Conservation (phyloP, 2,797 vertebrate species). For the Spea hammondii region DNA sequence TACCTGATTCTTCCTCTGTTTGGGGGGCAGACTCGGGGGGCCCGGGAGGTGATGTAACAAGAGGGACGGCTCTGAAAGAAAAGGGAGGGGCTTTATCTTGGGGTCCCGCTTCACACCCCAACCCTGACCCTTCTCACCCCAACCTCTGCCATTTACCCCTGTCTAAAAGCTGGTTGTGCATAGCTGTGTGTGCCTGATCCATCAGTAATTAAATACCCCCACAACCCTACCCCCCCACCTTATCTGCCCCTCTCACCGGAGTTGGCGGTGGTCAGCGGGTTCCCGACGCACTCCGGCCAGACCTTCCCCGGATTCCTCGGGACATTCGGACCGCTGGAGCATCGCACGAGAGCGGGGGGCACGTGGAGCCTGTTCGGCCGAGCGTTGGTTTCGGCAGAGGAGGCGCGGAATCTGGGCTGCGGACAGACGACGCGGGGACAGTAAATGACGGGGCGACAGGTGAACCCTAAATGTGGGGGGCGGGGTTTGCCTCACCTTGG, state of each 20-base stretch:
- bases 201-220: no score
- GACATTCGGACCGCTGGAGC: slow-evolving; percentile 75
- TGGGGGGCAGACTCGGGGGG: slow-evolving; percentile 73
- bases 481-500: slow-evolving; percentile 73
- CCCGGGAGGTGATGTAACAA: slow-evolving; percentile 57
- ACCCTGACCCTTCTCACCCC: background rate
- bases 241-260: slow-evolving; percentile 69
- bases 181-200: no score
- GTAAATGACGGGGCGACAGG: background rate
- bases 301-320: slow-evolving; percentile 49
- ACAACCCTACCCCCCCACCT: background rate
- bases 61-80: slow-evolving; percentile 56
- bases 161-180: no score
- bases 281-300: slow-evolving; percentile 55
- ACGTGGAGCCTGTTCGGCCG: slow-evolving; percentile 65
- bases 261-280: slow-evolving; percentile 61
- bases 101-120: background rate
- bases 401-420: slow-evolving; percentile 78
- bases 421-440: background rate
- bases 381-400: slow-evolving; percentile 73
- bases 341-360: slow-evolving; percentile 66
- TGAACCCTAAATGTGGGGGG: background rate
- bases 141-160: background rate
- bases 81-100: background rate
- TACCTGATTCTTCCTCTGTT: slow-evolving; percentile 69